Conservation (phyloP, 2,113 vertebrate species). For the Cryptomyrus ogoouensis region DNA sequence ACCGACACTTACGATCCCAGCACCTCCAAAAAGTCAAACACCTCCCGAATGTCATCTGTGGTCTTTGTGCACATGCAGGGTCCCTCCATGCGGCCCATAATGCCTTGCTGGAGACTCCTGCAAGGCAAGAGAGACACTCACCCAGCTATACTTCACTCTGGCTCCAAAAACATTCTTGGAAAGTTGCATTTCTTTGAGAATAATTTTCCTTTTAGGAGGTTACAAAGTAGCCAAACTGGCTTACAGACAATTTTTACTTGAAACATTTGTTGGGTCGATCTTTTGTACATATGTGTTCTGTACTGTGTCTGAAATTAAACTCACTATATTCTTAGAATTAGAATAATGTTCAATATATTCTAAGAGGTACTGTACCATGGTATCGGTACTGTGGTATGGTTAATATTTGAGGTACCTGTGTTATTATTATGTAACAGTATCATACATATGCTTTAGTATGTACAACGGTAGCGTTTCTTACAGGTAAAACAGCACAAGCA, state of each 20-base stretch:
- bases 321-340: background rate
- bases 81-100: slow-evolving; percentile 65
- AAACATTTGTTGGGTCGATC: background rate
- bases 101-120: background rate
- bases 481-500: background rate
- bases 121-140: background rate
- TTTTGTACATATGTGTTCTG: background rate
- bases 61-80: slow-evolving; percentile 83
- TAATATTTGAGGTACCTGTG: background rate
- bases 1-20: slow-evolving; percentile 80
- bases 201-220: background rate
- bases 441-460: background rate
- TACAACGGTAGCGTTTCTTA: background rate
- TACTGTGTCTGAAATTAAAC: background rate
- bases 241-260: background rate
- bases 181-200: background rate
- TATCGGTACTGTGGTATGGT: background rate
- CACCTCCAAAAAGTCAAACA: slow-evolving; percentile 83
- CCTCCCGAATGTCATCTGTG: slow-evolving; percentile 79
- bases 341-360: background rate
- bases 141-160: background rate
- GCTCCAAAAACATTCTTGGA: background rate
- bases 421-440: background rate
- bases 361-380: background rate
- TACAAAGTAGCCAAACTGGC: background rate